Percentiles rank a stretch among this genome's conserved stretches.
These are phyloP conservation scores for Bathynomus jamesi DNA, from an alignment of 1,140 invertebrate species.

Conservation along the genomic window DNA sequence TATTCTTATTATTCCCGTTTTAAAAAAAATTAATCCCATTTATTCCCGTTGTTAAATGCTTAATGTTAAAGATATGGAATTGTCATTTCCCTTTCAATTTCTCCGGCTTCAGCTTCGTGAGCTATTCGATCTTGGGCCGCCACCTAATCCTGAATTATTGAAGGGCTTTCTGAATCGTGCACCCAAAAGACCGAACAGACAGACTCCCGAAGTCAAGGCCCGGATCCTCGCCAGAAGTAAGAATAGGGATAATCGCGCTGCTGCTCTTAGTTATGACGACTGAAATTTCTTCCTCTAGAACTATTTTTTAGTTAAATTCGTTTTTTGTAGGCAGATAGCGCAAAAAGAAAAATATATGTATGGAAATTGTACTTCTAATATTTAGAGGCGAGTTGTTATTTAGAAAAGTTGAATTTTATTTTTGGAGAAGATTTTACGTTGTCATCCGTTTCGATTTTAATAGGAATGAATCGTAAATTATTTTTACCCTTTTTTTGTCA, in stretches of 20 bases:
- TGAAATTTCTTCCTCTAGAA: slow-evolving; percentile 5
- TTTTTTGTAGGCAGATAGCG: too few relatives aligned
- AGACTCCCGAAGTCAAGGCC: slow-evolving; percentile 56
- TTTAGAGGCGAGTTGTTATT: too few relatives aligned
- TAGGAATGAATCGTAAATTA: too few relatives aligned
- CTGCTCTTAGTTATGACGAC: slow-evolving; percentile 30
- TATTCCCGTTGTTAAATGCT: background rate
- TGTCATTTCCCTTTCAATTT: slow-evolving; percentile 13
- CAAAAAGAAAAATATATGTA: too few relatives aligned
- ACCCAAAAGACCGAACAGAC: slow-evolving; percentile 57
- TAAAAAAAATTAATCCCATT: background rate
- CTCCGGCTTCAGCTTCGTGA: slow-evolving; percentile 57
- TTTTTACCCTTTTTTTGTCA: too few relatives aligned
- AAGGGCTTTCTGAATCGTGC: slow-evolving; percentile 55
- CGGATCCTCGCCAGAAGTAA: slow-evolving; percentile 74
- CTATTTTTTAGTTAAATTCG: too few relatives aligned
- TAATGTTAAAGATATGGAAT: background rate
- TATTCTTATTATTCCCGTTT: background rate
- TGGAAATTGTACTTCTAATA: too few relatives aligned
- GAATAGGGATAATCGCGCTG: slow-evolving; percentile 72
- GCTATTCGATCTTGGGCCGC: slow-evolving; percentile 68
- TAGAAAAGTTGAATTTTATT: too few relatives aligned
- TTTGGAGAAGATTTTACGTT: too few relatives aligned
- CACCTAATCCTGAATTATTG: slow-evolving; percentile 51
- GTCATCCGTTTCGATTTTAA: too few relatives aligned